Base-by-base conservation (phyloP, 2,888 invertebrate genomes). In the Drosophila imparisetae region DNA sequence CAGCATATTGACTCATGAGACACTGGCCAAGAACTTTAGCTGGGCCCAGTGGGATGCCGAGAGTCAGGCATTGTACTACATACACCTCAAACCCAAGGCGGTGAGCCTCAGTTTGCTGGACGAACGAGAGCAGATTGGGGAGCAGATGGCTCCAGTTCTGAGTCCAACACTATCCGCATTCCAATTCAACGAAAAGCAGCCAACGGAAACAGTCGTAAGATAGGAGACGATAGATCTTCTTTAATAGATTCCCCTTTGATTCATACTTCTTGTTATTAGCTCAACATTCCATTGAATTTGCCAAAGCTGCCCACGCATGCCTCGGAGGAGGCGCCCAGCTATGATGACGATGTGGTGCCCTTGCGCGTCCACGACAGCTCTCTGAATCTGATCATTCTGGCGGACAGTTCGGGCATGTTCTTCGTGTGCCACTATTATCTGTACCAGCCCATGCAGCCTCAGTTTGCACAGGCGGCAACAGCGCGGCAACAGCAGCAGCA, bases 11-110 rank as follows among this genome's bases (percentile, higher is more conserved):
- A 93, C 94, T 30, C 94, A 94, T 4, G 95, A 95, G 83, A 94
- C 93, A 10, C 93, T 95, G 75, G 96, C 96, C 2, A 95, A 95
- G 89, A 95, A 95, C 50, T 97, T 97, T 89, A 95, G 96, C 42
- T 98, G 97, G 97, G 96, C 97, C 0, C 97, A 97, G 86, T 97
- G 97, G 97, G 97, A 97, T 91, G 95, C 96, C 70, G 91, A 91
- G 50, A 86, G 91, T 6, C 95, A 97, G 94, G 96, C 96, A 15
- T 93, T 98, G 0, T 97, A 96, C 92, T 97, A 97, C 92, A 97
- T 97, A 82, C 97, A 97, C 91, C 95, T 96, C 85, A 95, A 96
- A 60, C 95, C 95, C 86, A 95, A 96, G 30, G 94, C 95, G 4
- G 95, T 95, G 79, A 95, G 95, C 89, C 84, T 92, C 1, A 95